Conservation (phyloP, 2,797 vertebrate genomes). For the Hippocampus kuda region DNA sequence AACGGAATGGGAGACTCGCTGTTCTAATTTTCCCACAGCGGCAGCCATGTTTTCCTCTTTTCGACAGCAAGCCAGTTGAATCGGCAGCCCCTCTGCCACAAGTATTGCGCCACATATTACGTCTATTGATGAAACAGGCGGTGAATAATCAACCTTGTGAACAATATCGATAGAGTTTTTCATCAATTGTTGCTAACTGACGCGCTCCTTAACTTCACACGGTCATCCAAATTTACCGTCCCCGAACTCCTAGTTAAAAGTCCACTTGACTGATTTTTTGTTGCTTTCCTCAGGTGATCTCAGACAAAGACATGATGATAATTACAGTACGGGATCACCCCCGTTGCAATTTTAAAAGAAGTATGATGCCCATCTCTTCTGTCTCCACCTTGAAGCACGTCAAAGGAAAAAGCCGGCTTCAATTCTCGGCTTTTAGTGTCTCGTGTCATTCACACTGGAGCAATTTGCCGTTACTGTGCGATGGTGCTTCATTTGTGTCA, state of each 20-base stretch:
- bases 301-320: conserved; percentile 34
- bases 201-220: background rate
- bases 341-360: conserved; percentile 46
- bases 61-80: background rate
- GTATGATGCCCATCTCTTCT: conserved; percentile 51
- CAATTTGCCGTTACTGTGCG: conserved; percentile 32
- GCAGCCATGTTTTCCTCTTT: background rate
- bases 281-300: background rate
- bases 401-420: conserved; percentile 28
- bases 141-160: background rate
- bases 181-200: background rate
- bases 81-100: background rate
- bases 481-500: conserved; percentile 24
- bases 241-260: background rate
- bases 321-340: conserved; percentile 37
- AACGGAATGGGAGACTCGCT: too few species aligned
- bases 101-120: background rate
- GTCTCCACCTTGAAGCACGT: conserved; percentile 64
- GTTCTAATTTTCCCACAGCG: too few species aligned
- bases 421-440: background rate
- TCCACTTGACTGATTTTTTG: background rate
- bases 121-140: background rate
- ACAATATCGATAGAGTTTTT: background rate
- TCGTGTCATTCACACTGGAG: conserved; percentile 31
- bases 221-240: background rate